phyloP scores from a whole-genome alignment of 2,113 vertebrate species.

The Talpa occidentalis region DNA sequence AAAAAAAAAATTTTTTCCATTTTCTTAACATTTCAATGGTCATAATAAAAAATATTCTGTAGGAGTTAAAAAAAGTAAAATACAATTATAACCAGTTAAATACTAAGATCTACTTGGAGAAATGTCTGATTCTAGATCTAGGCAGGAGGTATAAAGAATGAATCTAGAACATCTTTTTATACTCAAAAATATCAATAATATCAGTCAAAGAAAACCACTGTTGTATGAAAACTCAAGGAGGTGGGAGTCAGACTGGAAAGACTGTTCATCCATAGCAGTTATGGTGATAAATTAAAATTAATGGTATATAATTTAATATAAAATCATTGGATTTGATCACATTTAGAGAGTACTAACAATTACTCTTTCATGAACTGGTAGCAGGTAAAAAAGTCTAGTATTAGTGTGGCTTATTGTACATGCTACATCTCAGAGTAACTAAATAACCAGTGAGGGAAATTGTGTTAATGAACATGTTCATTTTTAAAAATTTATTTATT shows the following conservation, averaged over 20 bases:
- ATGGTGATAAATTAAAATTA: not conserved
- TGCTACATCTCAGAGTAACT: not conserved
- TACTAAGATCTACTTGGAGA: not conserved
- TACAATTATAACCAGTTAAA: not conserved
- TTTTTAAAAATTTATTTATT: too few species aligned
- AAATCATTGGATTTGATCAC: not conserved
- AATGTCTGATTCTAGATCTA: not conserved
- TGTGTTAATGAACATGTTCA: not conserved
- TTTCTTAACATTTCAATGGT: not conserved
- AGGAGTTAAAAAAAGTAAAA: conserved; percentile 9
- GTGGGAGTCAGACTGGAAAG: not conserved
- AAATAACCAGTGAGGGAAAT: not conserved
- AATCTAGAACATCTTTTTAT: not conserved
- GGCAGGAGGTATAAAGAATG: not conserved
- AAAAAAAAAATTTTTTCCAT: not conserved
- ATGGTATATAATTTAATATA: not conserved
- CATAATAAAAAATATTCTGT: not conserved
- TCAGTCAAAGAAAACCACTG: not conserved
- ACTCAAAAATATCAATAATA: not conserved
- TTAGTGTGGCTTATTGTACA: not conserved
- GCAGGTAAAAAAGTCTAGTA: not conserved
- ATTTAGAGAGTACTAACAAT: not conserved
- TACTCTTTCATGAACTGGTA: not conserved
- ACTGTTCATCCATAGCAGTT: not conserved
- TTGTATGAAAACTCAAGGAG: not conserved